Conservation (phyloP, 2,113 vertebrate genomes). For the Dunckerocampus dactyliophorus region DNA sequence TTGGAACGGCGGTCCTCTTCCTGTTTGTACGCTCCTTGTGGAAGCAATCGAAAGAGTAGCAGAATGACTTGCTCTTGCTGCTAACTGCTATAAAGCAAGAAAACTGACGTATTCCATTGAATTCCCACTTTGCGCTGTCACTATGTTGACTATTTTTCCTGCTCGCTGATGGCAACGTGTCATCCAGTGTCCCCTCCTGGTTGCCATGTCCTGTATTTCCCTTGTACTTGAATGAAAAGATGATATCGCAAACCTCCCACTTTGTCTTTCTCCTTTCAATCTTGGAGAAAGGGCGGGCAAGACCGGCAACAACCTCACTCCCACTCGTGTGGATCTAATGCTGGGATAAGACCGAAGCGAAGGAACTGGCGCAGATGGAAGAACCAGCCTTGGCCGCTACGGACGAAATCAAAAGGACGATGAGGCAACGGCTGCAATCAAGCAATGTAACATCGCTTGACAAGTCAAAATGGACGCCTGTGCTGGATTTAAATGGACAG, state of each 20-base stretch:
- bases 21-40: conserved; percentile 15
- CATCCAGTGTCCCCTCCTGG: conserved; percentile 10
- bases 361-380: conserved; percentile 21
- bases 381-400: conserved; percentile 17
- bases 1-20: conserved; percentile 1
- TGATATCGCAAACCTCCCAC: conserved; percentile 16
- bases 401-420: conserved; percentile 21
- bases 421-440: conserved; percentile 6
- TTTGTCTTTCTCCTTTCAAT: conserved; percentile 28
- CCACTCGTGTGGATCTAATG: conserved; percentile 13
- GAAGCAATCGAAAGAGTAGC: conserved; percentile 37
- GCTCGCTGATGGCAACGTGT: conserved; percentile 22
- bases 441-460: conserved; percentile 17
- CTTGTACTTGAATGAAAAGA: background rate
- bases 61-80: conserved; percentile 11
- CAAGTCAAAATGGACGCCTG: conserved; percentile 7
- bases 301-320: conserved; percentile 9
- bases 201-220: background rate
- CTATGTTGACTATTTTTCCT: conserved; percentile 19
- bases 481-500: conserved; percentile 19
- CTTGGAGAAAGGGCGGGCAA: conserved; percentile 25
- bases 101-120: conserved; percentile 1
- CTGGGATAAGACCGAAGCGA: conserved; percentile 23
- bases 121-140: conserved; percentile 10
- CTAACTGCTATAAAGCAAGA: conserved; percentile 1